Evolutionary conservation across 92 coral and sea anemone species (phyloP).

Genomic region (Pocillopora grandis): DNA sequence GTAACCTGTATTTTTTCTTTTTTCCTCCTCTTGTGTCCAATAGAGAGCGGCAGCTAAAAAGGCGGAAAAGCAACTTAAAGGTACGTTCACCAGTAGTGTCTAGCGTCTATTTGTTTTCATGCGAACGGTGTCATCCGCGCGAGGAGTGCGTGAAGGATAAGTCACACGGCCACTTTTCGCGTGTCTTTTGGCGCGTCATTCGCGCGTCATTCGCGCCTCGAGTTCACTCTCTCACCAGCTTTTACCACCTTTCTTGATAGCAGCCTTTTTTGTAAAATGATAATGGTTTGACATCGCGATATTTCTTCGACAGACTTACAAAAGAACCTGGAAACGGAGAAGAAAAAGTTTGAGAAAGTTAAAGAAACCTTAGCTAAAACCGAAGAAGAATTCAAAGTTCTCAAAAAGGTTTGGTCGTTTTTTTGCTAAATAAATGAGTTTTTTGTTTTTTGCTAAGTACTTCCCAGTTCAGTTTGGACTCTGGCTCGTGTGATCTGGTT

Average conservation of each 20-base stretch:
- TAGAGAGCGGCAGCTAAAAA: conserved; percentile 98
- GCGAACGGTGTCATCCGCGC: too few relatives aligned
- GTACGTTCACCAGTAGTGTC: conserved; percentile 24
- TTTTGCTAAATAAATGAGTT: background rate
- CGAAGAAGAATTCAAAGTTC: conserved; percentile 93
- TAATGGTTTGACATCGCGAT: background rate
- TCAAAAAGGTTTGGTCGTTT: conserved; percentile 77
- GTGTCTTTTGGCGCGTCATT: too few relatives aligned
- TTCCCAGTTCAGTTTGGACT: too few relatives aligned
- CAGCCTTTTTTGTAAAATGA: background rate
- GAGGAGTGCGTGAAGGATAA: too few relatives aligned
- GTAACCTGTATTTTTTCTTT: background rate
- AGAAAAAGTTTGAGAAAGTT: conserved; percentile 83
- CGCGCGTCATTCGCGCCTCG: too few relatives aligned
- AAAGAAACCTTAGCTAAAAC: conserved; percentile 79
- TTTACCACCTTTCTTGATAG: too few relatives aligned
- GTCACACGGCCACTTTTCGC: too few relatives aligned
- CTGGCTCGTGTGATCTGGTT: too few relatives aligned
- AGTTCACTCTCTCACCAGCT: too few relatives aligned
- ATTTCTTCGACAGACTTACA: conserved; percentile 56
- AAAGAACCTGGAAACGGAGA: conserved; percentile 94
- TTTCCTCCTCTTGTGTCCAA: conserved; percentile 4
- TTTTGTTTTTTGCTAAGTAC: too few relatives aligned
- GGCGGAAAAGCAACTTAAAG: conserved; percentile 93
- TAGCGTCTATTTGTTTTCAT: too few relatives aligned